A percentile compares a stretch with the other conserved stretches of the same genome.
Evolutionary conservation across 1,140 invertebrate genomes (phyloP).

Genomic region (Megalopta genalis): DNA sequence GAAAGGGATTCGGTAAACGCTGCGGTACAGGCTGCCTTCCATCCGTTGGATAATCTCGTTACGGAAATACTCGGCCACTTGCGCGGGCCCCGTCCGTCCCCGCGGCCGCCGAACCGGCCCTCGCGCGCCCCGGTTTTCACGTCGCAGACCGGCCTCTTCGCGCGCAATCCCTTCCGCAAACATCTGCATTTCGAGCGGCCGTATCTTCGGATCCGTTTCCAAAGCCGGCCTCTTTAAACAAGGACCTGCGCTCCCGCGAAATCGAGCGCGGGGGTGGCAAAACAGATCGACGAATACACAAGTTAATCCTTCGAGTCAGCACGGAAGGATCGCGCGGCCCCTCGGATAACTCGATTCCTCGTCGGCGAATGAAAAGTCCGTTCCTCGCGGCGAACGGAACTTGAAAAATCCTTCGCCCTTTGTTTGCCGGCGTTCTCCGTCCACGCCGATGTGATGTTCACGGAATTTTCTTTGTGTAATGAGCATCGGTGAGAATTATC

Average conservation of each 20-base stretch:
- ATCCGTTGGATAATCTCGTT: slow-evolving; percentile 26
- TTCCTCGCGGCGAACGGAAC: neutral
- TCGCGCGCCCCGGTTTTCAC: slow-evolving; percentile 3
- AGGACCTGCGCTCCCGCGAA: neutral
- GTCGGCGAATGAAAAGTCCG: neutral
- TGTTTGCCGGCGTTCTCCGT: neutral
- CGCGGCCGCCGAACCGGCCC: too few species aligned
- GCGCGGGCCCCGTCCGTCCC: neutral
- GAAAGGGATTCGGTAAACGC: neutral
- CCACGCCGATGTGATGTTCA: neutral
- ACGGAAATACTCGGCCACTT: neutral
- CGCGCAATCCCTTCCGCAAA: slow-evolving; percentile 50
- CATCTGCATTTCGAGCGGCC: slow-evolving; percentile 39
- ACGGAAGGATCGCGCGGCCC: neutral
- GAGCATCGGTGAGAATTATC: neutral
- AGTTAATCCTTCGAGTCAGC: neutral
- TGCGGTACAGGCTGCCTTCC: neutral
- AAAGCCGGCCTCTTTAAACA: slow-evolving; percentile 43
- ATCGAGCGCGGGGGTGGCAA: neutral
- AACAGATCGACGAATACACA: neutral
- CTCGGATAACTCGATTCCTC: neutral
- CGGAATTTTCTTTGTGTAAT: neutral
- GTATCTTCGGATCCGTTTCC: slow-evolving; percentile 35
- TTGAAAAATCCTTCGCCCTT: neutral
- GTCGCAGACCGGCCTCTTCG: slow-evolving; percentile 23